These are phyloP conservation scores for Globodera rostochiensis DNA, from an alignment of 1,140 invertebrate genomes.

Conservation along the genomic window DNA sequence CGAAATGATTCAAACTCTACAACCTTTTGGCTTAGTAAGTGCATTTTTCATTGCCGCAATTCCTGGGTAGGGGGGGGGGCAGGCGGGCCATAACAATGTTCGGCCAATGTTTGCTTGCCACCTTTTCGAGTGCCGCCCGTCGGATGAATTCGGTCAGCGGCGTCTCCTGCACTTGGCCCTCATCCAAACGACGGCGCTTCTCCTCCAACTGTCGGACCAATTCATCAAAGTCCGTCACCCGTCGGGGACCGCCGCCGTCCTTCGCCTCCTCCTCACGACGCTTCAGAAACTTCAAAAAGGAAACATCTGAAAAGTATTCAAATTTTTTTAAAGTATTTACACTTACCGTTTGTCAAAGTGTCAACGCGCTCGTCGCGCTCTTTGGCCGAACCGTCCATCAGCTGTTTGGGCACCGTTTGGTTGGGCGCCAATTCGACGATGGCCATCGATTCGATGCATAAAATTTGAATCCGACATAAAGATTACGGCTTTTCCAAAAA, in stretches of 20 bases:
- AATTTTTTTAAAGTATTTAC: not conserved
- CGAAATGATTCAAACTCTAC: too few relatives aligned
- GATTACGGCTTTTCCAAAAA: not conserved
- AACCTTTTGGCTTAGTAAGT: too few relatives aligned
- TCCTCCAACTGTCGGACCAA: slow-evolving; percentile 24
- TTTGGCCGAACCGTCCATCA: not conserved
- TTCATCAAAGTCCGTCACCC: slow-evolving; percentile 21
- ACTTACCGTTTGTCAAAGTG: slow-evolving; percentile 12
- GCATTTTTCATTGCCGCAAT: too few relatives aligned
- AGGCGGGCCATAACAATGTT: too few relatives aligned
- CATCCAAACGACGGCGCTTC: slow-evolving; percentile 12
- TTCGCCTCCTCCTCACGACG: not conserved
- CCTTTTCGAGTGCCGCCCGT: slow-evolving; percentile 16
- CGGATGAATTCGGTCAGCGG: slow-evolving; percentile 25
- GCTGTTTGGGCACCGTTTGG: slow-evolving; percentile 22
- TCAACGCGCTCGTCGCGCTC: slow-evolving; percentile 10
- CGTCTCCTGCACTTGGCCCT: slow-evolving; percentile 26
- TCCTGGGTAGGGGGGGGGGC: too few relatives aligned
- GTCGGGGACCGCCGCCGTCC: not conserved
- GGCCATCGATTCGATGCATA: slow-evolving; percentile 21
- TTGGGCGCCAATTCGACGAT: slow-evolving; percentile 25
- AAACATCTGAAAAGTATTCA: not conserved
- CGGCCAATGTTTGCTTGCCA: not conserved
- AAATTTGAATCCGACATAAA: too few relatives aligned
- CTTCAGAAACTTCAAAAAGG: slow-evolving; percentile 18